phyloP scores from a whole-genome alignment of 2,888 invertebrate species.

The Protophormia terraenovae region DNA sequence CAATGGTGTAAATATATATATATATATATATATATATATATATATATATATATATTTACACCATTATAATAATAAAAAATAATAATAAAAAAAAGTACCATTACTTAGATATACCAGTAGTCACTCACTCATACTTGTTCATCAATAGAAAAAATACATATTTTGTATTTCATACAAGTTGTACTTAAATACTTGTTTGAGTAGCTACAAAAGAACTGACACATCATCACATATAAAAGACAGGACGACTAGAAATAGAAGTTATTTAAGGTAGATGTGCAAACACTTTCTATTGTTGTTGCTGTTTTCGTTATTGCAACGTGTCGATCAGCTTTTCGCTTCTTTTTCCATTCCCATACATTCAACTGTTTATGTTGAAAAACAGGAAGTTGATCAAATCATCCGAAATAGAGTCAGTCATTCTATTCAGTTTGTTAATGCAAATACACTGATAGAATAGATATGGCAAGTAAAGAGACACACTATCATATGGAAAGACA shows the following conservation, averaged over 20 bases:
- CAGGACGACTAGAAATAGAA: slow-evolving; percentile 35
- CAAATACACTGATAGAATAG: slow-evolving; percentile 14
- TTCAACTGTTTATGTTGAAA: background rate
- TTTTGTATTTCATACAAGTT: slow-evolving; percentile 14
- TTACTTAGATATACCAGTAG: background rate
- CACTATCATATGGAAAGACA: background rate
- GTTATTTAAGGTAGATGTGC: slow-evolving; percentile 43
- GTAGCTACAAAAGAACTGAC: slow-evolving; percentile 36
- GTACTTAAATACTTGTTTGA: slow-evolving; percentile 2
- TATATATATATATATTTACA: too few relatives aligned
- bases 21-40: too few relatives aligned
- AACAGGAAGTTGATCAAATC: slow-evolving; percentile 52
- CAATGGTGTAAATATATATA: background rate
- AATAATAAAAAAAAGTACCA: too few relatives aligned
- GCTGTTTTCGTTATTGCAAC: slow-evolving; percentile 1
- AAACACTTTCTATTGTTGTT: slow-evolving; percentile 39
- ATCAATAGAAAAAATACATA: background rate
- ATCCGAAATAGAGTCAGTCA: slow-evolving; percentile 32
- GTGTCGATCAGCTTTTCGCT: slow-evolving; percentile 40
- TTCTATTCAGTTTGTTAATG: slow-evolving; percentile 14
- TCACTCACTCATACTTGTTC: background rate
- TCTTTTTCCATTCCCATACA: background rate
- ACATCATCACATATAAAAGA: slow-evolving; percentile 34
- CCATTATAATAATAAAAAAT: too few relatives aligned
- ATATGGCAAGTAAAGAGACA: slow-evolving; percentile 1